Percentiles rank a stretch among this genome's conserved stretches.
These are phyloP conservation scores for Hydrozoanthus tunicans DNA, from an alignment of 64 coral and sea anemone species.

Conservation along the genomic window DNA sequence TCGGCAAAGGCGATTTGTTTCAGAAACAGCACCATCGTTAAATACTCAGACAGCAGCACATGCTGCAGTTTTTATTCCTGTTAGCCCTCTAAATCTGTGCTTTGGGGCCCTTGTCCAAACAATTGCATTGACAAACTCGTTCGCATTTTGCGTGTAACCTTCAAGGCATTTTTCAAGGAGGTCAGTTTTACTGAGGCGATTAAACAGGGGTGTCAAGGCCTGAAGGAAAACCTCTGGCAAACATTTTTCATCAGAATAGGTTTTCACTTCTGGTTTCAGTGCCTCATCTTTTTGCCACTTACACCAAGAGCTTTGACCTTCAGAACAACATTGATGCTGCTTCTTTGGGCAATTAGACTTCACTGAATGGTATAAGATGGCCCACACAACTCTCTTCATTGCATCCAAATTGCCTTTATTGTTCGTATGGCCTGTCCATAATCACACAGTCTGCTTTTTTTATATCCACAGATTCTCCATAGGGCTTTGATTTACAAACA, in stretches of 20 bases:
- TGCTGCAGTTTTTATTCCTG: conserved; percentile 5
- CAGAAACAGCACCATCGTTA: conserved; percentile 25
- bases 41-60: conserved; percentile 35
- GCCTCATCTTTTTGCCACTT: conserved; percentile 20
- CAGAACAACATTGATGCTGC: background rate
- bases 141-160: conserved; percentile 3
- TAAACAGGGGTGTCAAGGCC: conserved; percentile 8
- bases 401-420: conserved; percentile 5
- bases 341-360: background rate
- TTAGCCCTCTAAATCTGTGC: background rate
- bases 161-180: conserved; percentile 22
- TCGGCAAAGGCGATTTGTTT: background rate
- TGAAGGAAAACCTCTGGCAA: conserved; percentile 19
- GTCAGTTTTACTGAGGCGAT: conserved; percentile 2
- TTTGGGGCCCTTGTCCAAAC: conserved; percentile 14
- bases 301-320: background rate
- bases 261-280: background rate
- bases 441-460: background rate
- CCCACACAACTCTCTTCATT: conserved; percentile 2
- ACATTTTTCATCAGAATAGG: conserved; percentile 7
- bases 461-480: background rate
- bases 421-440: background rate
- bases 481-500: background rate
- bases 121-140: background rate
- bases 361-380: conserved; percentile 2